Evolutionary conservation across 2,888 invertebrate species (phyloP), one percentile per base, ranked within the genome.

Genomic region (Apamea epomidion): DNA sequence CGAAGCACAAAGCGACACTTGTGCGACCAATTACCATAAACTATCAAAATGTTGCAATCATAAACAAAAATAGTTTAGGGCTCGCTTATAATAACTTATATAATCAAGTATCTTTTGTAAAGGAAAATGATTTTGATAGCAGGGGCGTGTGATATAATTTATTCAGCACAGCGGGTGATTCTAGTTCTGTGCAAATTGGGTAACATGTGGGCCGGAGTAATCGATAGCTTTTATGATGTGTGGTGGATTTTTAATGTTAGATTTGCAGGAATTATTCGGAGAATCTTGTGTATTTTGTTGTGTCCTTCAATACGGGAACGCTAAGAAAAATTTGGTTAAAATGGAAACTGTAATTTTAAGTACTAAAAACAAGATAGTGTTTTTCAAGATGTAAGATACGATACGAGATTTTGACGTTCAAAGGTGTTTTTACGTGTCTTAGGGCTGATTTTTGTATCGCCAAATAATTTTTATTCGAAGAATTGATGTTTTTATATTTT

Each of bases 31-130:
- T 95, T 93, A 95, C 91, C 91, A 91, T 93, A 94, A 93, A 94
- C 91, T 90, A 92, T 92, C 91, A 93, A 90, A 89, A 91, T 80
- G 82, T 81, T 84, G 70, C 85, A 90, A 87, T 86, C 83, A 81
- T 80, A 86, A 83, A 86, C 90, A 84, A 90, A 90, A 92, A 91
- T 92, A 93, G 82, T 92, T 92, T 92, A 92, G 78, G 78, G 83
- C 77, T 77, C 89, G 84, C 85, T 89, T 85, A 90, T 90, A 87
- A 95, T 94, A 94, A 95, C 92, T 94, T 92, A 91, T 90, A 94
- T 95, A 95, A 96, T 96, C 95, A 96, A 94, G 93, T 93, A 91
- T 92, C 94, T 91, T 94, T 96, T 96, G 96, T 96, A 95, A 90
- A 84, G 85, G 84, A 84, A 90, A 94, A 95, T 95, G 93, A 94